Evolutionary conservation across 2,888 invertebrate genomes (phyloP), one percentile per base, ranked within the genome.

Genomic region (Callimorpha dominula): DNA sequence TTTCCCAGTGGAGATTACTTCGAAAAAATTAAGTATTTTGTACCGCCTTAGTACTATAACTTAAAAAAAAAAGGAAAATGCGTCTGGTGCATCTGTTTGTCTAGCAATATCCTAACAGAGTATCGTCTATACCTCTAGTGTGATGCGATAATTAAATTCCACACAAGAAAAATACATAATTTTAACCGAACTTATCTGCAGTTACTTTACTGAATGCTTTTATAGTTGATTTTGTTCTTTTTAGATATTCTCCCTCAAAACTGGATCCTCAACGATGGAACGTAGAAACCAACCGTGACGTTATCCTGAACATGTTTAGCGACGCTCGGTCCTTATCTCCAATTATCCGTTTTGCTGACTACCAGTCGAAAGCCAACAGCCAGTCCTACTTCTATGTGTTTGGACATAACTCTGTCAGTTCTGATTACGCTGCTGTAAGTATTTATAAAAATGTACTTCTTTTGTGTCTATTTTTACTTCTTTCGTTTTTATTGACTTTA

Each of bases 361-460:
- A 97, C 89, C 98, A 98, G 87, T 97, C 98, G 7, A 96, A 96
- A 81, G 96, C 97, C 46, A 98, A 98, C 92, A 96, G 97, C 1
- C 97, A 97, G 87, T 98, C 98, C 71, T 98, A 97, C 91, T 98
- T 99, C 96, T 99, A 98, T 88, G 98, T 98, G 46, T 98, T 98
- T 87, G 97, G 97, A 8, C 98, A 99, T 89, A 98, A 97, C 82
- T 98, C 98, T 74, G 96, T 97, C 78, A 97, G 97, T 85, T 97
- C 97, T 76, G 97, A 98, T 78, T 97, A 97, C 91, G 97, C 97
- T 65, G 96, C 96, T 85, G 98, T 98, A 94, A 97, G 81, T 97
- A 96, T 76, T 66, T 49, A 49, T 31, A 46, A 46, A 46, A 46
- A 8, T 46, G 43, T 46, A 46, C 31, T 31, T 31, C 31, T 31